Evolutionary conservation across 2,113 vertebrate species (phyloP), one percentile per base, ranked within the genome.

Genomic region (Synchiropus splendidus): DNA sequence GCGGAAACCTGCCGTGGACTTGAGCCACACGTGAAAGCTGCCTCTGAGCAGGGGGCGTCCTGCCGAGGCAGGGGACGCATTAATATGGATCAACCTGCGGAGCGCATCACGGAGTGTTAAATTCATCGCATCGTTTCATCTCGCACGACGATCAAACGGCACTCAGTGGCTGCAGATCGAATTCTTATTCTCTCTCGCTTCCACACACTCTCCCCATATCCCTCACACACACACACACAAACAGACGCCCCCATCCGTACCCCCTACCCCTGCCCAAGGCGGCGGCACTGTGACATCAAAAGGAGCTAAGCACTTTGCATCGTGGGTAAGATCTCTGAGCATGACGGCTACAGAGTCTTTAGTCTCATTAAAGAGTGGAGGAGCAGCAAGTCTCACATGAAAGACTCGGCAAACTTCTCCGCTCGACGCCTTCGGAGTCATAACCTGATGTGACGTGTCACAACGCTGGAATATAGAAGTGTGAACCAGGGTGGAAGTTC

Each of bases 281-380:
- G 79, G 81, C 72, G 12, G 51, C 72, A 73, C 68, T 51, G 58
- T 57, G 64, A 83, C 81, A 77, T 85, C 80, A 86, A 86, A 85
- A 80, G 71, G 55, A 80, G 68, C 74, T 68, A 72, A 76, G 70
- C 72, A 52, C 73, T 80, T 81, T 80, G 76, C 77, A 79, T 82
- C 75, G 70, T 74, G 79, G 79, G 75, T 81, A 82, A 77, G 69
- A 83, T 80, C 76, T 81, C 68, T 52, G 64, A 72, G 77, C 77
- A 61, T 78, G 76, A 81, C 73, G 66, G 74, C 76, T 70, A 54
- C 54, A 74, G 67, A 75, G 72, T 74, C 75, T 80, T 80, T 80
- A 82, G 77, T 72, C 75, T 80, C 80, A 77, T 80, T 77, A 82
- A 78, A 80, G 70, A 75, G 67, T 79, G 77, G 48, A 54, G 54